Evolutionary conservation across 2,113 vertebrate genomes (phyloP).

Genomic region (Vidua chalybeata): DNA sequence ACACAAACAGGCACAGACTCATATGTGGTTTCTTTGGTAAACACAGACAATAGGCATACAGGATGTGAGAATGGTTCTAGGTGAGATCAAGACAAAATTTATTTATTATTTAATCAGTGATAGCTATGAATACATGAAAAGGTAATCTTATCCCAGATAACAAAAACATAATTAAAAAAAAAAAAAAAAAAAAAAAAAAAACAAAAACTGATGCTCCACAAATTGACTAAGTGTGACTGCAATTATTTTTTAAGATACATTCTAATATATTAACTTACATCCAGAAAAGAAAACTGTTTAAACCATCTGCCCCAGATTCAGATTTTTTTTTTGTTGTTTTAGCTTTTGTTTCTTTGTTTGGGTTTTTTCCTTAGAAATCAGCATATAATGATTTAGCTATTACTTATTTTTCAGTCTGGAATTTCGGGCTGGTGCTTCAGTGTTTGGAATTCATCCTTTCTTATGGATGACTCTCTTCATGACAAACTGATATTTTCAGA

Average conservation of each 20-base stretch:
- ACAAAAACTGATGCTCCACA: background rate
- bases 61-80: background rate
- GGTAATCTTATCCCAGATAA: background rate
- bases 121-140: background rate
- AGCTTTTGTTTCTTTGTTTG: rapidly evolving
- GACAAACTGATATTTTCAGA: background rate
- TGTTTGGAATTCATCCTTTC: background rate
- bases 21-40: background rate
- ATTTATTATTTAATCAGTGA: background rate
- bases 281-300: background rate
- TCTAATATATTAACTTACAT: background rate
- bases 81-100: background rate
- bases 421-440: background rate
- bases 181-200: background rate
- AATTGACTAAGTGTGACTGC: background rate
- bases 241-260: background rate
- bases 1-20: background rate
- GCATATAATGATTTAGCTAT: background rate
- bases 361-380: background rate
- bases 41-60: background rate
- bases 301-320: rapidly evolving
- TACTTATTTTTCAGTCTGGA: background rate
- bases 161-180: background rate
- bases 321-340: background rate
- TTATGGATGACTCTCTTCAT: background rate